Base-by-base conservation (phyloP, 2,888 invertebrate species). In the Chymomyza caudatula region DNA sequence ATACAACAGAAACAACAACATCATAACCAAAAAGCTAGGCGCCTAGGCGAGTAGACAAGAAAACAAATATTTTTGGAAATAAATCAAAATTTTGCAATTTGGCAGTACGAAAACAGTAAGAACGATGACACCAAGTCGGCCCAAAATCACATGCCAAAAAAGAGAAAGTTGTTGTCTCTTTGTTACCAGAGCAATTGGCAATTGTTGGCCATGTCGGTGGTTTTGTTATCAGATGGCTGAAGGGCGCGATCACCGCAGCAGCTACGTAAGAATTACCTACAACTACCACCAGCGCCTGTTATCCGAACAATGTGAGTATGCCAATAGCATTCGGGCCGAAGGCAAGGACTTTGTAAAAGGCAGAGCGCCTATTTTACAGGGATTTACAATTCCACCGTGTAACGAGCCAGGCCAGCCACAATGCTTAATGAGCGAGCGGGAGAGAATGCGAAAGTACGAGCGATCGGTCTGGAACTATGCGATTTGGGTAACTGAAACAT, bases 81-180 rank as follows among this genome's bases (percentile, higher is more conserved):
- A 83, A 83, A 83, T 83, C 87, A 83, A 70, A 82, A 69, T 63
- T 62, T 20, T 65, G 74, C 65, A 76, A 64, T 73, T 83, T 74
- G 69, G 75, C 77, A 68, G 71, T 65, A 70, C 68, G 5, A 56
- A 69, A 77, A 63, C 20, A 19, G 42, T 60, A 49, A 25, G 42
- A 49, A 6, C 55, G 20, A 51, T 44, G 8, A 49, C 51, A 63
- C 65, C 65, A 76, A 67, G 67, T 60, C 65, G 65, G 72, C 63
- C 63, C 65, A 66, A 47, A 69, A 73, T 67, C 61, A 56, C 37
- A 49, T 65, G 62, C 66, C 58, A 64, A 59, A 82, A 81, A 87
- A 88, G 87, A 87, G 87, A 87, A 86, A 86, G 80, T 87, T 86
- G 19, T 63, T 76, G 79, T 73, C 66, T 67, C 75, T 71, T 76